A percentile compares a stretch with the other conserved stretches of the same genome.
These are phyloP conservation scores for Halcyon chelicuti DNA, from an alignment of 2,797 vertebrate genomes.

Conservation along the genomic window DNA sequence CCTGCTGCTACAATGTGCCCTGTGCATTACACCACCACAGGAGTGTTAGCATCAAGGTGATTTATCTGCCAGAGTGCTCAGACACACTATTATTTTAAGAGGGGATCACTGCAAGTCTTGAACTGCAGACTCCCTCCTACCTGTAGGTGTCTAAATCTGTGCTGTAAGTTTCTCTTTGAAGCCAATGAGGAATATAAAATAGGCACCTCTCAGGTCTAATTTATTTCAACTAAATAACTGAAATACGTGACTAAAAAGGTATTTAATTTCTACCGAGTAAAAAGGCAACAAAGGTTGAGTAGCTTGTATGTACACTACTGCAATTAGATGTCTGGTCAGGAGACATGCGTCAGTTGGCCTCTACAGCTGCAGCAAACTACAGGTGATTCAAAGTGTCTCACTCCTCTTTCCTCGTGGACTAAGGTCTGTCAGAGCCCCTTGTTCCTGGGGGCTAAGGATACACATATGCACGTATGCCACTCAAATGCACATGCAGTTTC, in stretches of 20 bases:
- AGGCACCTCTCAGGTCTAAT: not conserved
- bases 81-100: not conserved
- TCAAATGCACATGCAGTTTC: not conserved
- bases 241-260: not conserved
- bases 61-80: not conserved
- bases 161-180: not conserved
- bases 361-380: not conserved
- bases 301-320: not conserved
- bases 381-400: not conserved
- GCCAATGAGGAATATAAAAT: not conserved
- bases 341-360: not conserved
- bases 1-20: not conserved
- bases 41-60: not conserved
- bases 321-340: not conserved
- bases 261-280: not conserved
- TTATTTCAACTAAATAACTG: not conserved
- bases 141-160: not conserved
- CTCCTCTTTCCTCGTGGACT: fast-evolving
- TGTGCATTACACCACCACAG: not conserved
- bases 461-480: fast-evolving
- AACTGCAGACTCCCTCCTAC: not conserved
- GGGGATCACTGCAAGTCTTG: not conserved
- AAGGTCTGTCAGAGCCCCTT: not conserved
- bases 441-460: not conserved
- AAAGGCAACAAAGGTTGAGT: not conserved